Conservation (phyloP, 2,888 invertebrate genomes). For the Eledone cirrhosa region DNA sequence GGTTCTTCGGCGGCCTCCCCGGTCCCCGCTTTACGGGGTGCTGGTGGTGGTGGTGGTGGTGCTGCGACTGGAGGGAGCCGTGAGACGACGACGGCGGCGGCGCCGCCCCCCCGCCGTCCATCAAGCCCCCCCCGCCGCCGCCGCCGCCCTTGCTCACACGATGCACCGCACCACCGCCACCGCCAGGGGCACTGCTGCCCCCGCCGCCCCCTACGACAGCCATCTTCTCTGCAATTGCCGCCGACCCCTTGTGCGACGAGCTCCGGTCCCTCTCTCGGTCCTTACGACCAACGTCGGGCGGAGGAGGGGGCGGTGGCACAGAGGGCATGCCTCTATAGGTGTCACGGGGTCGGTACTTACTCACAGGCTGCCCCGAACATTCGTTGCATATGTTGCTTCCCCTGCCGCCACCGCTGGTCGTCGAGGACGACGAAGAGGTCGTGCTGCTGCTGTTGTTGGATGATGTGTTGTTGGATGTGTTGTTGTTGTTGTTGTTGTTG, state of each 20-base stretch:
- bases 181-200: not conserved
- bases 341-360: too few species aligned
- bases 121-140: not conserved
- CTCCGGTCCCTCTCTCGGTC: too few species aligned
- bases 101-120: constrained; percentile 1
- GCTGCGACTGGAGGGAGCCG: constrained; percentile 3
- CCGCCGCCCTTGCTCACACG: not conserved
- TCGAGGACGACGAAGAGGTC: not conserved
- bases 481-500: constrained; percentile 2
- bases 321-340: too few species aligned
- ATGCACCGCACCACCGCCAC: not conserved
- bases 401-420: too few species aligned
- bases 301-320: too few species aligned
- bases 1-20: constrained; percentile 44
- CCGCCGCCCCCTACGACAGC: not conserved
- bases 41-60: too few species aligned
- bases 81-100: constrained; percentile 7
- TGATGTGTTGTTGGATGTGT: not conserved
- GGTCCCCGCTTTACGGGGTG: constrained; percentile 40
- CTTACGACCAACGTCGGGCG: too few species aligned
- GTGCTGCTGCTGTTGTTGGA: not conserved
- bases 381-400: too few species aligned
- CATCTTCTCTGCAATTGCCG: not conserved
- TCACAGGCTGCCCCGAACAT: too few species aligned
- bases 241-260: not conserved